phyloP scores from a whole-genome alignment of 2,113 vertebrate genomes.

The Rana temporaria region DNA sequence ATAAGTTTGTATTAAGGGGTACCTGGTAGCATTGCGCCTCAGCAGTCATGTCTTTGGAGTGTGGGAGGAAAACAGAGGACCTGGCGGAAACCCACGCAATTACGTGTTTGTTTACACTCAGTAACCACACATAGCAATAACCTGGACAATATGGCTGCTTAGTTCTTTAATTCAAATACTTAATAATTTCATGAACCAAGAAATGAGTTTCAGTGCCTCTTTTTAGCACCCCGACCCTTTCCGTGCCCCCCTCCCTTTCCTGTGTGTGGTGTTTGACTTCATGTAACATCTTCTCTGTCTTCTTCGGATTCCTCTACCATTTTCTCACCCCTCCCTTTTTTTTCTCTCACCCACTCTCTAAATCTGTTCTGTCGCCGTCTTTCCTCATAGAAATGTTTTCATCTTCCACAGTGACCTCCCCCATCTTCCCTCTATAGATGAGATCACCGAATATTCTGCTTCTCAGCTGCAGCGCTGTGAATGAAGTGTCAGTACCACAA shows the following conservation, averaged over 20 bases:
- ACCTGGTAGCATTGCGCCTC: too few relatives aligned
- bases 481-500: too few relatives aligned
- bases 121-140: too few relatives aligned
- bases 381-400: not conserved
- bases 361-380: slow-evolving; percentile 1
- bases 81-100: too few relatives aligned
- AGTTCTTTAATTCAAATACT: too few relatives aligned
- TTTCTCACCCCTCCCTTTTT: slow-evolving; percentile 29
- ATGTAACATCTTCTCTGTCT: not conserved
- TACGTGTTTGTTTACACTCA: too few relatives aligned
- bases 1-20: too few relatives aligned
- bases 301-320: not conserved
- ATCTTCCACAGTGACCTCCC: slow-evolving; percentile 17
- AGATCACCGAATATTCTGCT: not conserved
- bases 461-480: not conserved
- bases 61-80: too few relatives aligned
- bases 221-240: not conserved
- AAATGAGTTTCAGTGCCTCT: not conserved
- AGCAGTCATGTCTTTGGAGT: too few relatives aligned
- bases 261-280: not conserved
- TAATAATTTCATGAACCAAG: too few relatives aligned
- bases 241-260: not conserved
- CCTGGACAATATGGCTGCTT: too few relatives aligned
- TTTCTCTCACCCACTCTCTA: slow-evolving; percentile 33
- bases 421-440: slow-evolving; percentile 2